These are phyloP conservation scores for Litocranius walleri DNA, from an alignment of 2,113 vertebrate species.

Conservation along the genomic window DNA sequence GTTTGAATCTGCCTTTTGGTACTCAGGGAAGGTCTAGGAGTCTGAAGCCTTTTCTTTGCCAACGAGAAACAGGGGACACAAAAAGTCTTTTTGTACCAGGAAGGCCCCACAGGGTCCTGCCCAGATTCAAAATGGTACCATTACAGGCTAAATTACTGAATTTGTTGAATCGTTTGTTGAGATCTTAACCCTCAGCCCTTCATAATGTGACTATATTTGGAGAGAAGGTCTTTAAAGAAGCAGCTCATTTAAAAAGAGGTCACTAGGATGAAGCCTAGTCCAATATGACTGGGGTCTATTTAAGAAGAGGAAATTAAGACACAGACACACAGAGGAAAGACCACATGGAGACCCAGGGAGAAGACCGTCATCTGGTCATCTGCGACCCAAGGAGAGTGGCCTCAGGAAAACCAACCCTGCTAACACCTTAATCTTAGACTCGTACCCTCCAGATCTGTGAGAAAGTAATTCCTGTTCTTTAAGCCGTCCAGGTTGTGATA, in stretches of 20 bases:
- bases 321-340: neutral
- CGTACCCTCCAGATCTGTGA: neutral
- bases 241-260: neutral
- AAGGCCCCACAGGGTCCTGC: neutral
- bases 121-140: neutral
- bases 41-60: neutral
- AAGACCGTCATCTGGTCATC: neutral
- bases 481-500: neutral
- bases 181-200: neutral
- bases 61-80: neutral
- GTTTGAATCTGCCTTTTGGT: neutral
- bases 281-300: neutral
- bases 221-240: neutral
- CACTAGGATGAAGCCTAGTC: neutral
- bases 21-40: neutral
- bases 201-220: neutral
- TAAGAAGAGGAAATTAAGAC: neutral
- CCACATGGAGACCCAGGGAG: neutral
- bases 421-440: neutral
- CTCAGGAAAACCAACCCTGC: neutral
- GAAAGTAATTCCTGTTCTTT: neutral
- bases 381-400: neutral
- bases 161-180: neutral
- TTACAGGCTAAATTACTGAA: neutral
- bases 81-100: neutral